phyloP scores from a whole-genome alignment of 2,797 vertebrate genomes.

The Pseudomugil gertrudae region DNA sequence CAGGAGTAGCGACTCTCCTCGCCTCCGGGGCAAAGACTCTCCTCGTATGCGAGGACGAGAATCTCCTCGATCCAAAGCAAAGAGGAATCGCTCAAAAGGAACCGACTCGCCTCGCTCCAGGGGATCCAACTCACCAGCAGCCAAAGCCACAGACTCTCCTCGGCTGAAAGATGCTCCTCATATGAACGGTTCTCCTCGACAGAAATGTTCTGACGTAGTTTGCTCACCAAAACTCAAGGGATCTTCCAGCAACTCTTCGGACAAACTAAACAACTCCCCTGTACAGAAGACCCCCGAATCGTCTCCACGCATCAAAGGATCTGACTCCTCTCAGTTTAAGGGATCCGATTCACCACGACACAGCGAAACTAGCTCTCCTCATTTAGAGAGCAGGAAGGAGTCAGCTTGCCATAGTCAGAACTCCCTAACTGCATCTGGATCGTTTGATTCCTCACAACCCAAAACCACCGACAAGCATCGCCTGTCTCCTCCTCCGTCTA shows the following conservation, averaged over 20 bases:
- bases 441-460: slow-evolving; percentile 39
- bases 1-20: slow-evolving; percentile 74
- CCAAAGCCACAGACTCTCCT: slow-evolving; percentile 61
- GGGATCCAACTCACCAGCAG: slow-evolving; percentile 56
- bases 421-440: slow-evolving; percentile 39
- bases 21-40: slow-evolving; percentile 66
- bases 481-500: neutral
- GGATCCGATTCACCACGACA: slow-evolving; percentile 8
- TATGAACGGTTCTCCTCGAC: slow-evolving; percentile 18
- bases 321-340: slow-evolving; percentile 32
- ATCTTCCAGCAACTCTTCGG: neutral
- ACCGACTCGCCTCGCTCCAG: slow-evolving; percentile 64
- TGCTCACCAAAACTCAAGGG: slow-evolving; percentile 27
- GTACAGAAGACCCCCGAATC: slow-evolving; percentile 9
- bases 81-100: slow-evolving; percentile 68
- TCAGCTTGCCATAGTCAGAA: slow-evolving; percentile 18
- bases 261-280: slow-evolving; percentile 12
- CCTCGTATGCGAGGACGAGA: slow-evolving; percentile 69
- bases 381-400: slow-evolving; percentile 19
- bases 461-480: slow-evolving; percentile 38
- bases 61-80: slow-evolving; percentile 76
- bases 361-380: slow-evolving; percentile 19
- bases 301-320: neutral
- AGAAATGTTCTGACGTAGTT: neutral
- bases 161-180: slow-evolving; percentile 25